phyloP scores from a whole-genome alignment of 2,797 vertebrate species.

The Gephyroberyx darwinii region DNA sequence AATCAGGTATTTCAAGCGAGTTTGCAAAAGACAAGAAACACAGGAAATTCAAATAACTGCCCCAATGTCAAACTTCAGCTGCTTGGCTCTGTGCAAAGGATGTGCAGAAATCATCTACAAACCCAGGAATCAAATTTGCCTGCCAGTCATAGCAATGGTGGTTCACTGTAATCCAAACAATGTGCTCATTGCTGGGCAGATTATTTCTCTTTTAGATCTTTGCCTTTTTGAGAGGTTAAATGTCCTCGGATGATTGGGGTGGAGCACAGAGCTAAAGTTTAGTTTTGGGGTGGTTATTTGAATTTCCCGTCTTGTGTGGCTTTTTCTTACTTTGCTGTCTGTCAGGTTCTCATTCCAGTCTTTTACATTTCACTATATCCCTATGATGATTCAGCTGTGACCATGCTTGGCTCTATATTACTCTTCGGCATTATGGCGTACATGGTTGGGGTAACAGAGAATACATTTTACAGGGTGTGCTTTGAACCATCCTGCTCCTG shows the following conservation, averaged over 20 bases:
- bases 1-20: too few species aligned
- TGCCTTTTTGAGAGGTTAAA: slow-evolving; percentile 45
- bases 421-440: slow-evolving; percentile 4
- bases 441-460: slow-evolving; percentile 2
- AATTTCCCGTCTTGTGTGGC: slow-evolving; percentile 34
- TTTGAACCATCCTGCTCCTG: slow-evolving; percentile 1
- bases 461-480: background rate
- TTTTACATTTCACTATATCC: slow-evolving; percentile 34
- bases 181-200: slow-evolving; percentile 27
- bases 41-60: too few species aligned
- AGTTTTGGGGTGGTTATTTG: slow-evolving; percentile 20
- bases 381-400: background rate
- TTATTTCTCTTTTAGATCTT: slow-evolving; percentile 38
- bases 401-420: background rate
- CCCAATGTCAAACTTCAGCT: too few species aligned
- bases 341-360: slow-evolving; percentile 16
- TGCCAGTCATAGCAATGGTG: slow-evolving; percentile 33
- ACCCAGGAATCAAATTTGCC: slow-evolving; percentile 6
- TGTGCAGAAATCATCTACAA: too few species aligned
- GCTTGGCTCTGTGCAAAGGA: too few species aligned
- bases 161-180: slow-evolving; percentile 33
- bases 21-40: too few species aligned
- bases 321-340: slow-evolving; percentile 28
- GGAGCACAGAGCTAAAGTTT: slow-evolving; percentile 13
- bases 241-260: slow-evolving; percentile 18